These are phyloP conservation scores for Glaucomys volans DNA, from an alignment of 2,113 vertebrate species.

Conservation along the genomic window DNA sequence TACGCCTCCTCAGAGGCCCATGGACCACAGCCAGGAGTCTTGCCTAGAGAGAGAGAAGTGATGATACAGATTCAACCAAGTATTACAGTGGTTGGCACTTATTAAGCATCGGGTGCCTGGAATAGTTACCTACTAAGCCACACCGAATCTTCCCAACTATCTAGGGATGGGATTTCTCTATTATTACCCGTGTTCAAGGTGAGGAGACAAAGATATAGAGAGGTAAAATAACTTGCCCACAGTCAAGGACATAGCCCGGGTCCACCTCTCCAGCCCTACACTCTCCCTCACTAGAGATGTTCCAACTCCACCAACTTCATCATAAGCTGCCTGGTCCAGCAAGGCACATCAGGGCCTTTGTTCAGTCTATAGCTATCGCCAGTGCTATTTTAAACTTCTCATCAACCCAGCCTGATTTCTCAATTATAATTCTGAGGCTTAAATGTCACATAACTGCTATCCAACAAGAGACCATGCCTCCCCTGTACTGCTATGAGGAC, in stretches of 20 bases:
- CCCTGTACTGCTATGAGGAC: neutral
- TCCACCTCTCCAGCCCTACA: neutral
- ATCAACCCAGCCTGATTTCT: neutral
- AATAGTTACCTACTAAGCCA: conserved; percentile 40
- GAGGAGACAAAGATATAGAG: conserved; percentile 1
- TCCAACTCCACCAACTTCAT: conserved; percentile 36
- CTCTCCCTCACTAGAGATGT: neutral
- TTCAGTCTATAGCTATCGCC: neutral
- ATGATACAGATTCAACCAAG: conserved; percentile 52
- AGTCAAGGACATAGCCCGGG: neutral
- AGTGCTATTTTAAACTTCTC: neutral
- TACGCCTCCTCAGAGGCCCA: conserved; percentile 82
- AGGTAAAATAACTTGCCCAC: neutral
- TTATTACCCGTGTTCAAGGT: neutral
- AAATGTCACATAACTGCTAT: neutral
- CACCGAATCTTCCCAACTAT: neutral
- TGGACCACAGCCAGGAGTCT: conserved; percentile 66
- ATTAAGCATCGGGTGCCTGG: conserved; percentile 38
- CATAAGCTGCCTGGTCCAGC: neutral
- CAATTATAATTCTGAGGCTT: neutral
- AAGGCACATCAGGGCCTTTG: conserved; percentile 5
- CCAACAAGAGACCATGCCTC: conserved; percentile 1
- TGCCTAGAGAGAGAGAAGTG: conserved; percentile 70
- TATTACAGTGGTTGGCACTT: neutral
- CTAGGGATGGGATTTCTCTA: neutral